Base-by-base conservation (phyloP, 2,797 vertebrate genomes). In the Sciaenops ocellatus region DNA sequence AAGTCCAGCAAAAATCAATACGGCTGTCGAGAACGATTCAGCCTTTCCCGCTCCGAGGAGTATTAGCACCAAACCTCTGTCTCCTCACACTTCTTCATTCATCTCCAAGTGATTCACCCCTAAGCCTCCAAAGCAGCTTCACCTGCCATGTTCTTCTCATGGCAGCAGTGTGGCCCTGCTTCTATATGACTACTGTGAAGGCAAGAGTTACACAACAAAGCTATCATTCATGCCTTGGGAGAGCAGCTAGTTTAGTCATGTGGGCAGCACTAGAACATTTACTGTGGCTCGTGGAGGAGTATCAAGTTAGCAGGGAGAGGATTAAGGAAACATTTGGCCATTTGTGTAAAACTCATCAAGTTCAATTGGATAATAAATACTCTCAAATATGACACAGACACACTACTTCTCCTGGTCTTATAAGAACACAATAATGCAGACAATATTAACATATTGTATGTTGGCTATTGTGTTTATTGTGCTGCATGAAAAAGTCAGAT, bases 1-100 rank as follows among this genome's bases (percentile, higher is more conserved):
- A 97, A 98, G 98, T 98, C 98, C 97, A 96, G 96, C 92, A 95
- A 98, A 99, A 99, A 99, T 99, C 98, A 99, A 99, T 99, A 99
- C 92, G 90, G 95, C 96, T 92, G 98, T 99, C 98, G 97, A 97
- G 96, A 99, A 97, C 96, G 95, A 98, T 99, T 97, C 97, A 97
- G 97, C 96, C 94, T 93, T 93, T 93, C 94, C 95, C 85, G 90
- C 94, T 94, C 94, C 84, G 80, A 96, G 92, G 90, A 95, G 95
- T 95, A 95, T 95, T 96, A 96, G 95, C 95, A 95, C 95, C 94
- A 95, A 95, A 96, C 93, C 94, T 94, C 95, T 94, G 95, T 95
- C 95, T 95, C 94, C 94, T 95, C 93, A 92, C 94, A 95, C 95
- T 95, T 95, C 94, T 95, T 95, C 94, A 95, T 95, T 93, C 91